These are phyloP conservation scores for Periophthalmodon schlosseri DNA, from an alignment of 2,113 vertebrate genomes.

Conservation along the genomic window DNA sequence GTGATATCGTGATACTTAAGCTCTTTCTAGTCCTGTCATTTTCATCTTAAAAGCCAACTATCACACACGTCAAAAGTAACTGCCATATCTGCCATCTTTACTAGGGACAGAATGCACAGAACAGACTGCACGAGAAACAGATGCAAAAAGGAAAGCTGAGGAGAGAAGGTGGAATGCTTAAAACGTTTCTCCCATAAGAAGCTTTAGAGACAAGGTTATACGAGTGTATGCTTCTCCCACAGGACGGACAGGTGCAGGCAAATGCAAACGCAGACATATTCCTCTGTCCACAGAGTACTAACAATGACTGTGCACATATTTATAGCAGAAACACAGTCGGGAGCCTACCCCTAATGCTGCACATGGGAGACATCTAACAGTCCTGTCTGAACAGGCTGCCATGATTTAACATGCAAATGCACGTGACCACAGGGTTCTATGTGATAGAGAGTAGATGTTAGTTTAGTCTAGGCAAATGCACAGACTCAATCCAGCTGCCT, in stretches of 20 bases:
- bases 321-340: not conserved
- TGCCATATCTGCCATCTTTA: slow-evolving; percentile 4
- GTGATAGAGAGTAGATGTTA: not conserved
- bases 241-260: slow-evolving; percentile 22
- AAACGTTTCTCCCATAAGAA: slow-evolving; percentile 8
- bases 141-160: not conserved
- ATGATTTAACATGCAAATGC: not conserved
- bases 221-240: slow-evolving; percentile 23
- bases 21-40: not conserved
- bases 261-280: slow-evolving; percentile 37
- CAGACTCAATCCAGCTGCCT: not conserved
- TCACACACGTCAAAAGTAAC: slow-evolving; percentile 1
- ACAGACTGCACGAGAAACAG: slow-evolving; percentile 6
- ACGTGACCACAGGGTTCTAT: not conserved
- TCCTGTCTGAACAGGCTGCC: not conserved
- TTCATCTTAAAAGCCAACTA: not conserved
- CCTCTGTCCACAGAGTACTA: slow-evolving; percentile 36
- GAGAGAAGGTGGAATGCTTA: slow-evolving; percentile 14
- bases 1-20: slow-evolving; percentile 11
- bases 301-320: slow-evolving; percentile 4
- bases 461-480: not conserved
- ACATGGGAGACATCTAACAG: not conserved
- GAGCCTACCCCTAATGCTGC: not conserved
- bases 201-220: slow-evolving; percentile 45
- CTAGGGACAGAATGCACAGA: slow-evolving; percentile 4